Conservation (phyloP, 2,113 vertebrate genomes). For the Jacana jacana region DNA sequence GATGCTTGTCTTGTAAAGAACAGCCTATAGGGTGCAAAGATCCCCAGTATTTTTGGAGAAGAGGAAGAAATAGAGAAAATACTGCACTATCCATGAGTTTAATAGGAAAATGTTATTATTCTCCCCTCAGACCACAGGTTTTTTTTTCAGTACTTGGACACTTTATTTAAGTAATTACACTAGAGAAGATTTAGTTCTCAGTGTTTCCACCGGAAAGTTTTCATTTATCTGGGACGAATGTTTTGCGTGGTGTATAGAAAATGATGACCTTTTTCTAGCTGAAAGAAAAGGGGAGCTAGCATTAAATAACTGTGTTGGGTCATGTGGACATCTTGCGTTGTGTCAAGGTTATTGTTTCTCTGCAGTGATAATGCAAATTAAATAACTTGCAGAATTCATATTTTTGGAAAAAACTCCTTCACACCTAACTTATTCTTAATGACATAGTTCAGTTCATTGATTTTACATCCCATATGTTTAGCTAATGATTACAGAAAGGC, state of each 20-base stretch:
- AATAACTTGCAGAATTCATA: not conserved
- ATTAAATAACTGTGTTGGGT: not conserved
- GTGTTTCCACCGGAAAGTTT: not conserved
- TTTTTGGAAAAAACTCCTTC: slow-evolving; percentile 32
- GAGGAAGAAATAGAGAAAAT: not conserved
- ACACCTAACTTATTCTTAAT: slow-evolving; percentile 61
- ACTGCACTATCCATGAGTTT: not conserved
- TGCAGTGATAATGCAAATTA: not conserved
- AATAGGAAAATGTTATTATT: not conserved
- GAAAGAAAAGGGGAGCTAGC: not conserved
- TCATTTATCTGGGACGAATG: not conserved
- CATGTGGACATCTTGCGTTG: not conserved
- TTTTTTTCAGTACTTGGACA: not conserved
- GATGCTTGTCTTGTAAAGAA: not conserved
- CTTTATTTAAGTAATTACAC: not conserved
- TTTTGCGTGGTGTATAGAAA: not conserved
- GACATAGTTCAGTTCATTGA: slow-evolving; percentile 55
- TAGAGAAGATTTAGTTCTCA: not conserved
- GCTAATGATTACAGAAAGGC: slow-evolving; percentile 58
- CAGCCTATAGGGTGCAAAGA: not conserved
- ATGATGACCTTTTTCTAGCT: not conserved
- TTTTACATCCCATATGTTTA: slow-evolving; percentile 55
- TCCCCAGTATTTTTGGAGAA: not conserved
- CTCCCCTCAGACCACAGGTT: not conserved
- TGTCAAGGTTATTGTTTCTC: not conserved